phyloP scores from a whole-genome alignment of 2,797 vertebrate genomes.

The Todus mexicanus region DNA sequence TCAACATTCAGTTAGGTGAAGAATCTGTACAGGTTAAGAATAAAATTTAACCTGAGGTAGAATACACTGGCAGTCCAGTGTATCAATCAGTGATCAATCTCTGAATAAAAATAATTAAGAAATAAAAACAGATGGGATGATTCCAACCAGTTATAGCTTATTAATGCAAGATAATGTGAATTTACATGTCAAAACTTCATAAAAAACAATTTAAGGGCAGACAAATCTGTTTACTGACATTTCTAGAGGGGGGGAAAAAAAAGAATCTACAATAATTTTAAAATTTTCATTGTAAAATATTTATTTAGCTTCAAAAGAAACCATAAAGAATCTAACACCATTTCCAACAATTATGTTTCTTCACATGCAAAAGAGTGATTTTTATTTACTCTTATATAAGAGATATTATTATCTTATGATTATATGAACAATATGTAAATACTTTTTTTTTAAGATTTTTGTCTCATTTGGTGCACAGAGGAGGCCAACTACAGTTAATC shows the following conservation, averaged over 20 bases:
- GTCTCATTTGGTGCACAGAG: neutral
- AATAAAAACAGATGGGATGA: neutral
- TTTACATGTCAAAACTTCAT: no score
- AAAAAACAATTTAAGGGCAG: no score
- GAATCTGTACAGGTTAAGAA: neutral
- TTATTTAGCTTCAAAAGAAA: neutral
- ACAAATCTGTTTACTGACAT: no score
- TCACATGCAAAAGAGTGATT: neutral
- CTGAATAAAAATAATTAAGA: neutral
- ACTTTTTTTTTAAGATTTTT: no score
- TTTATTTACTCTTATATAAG: neutral
- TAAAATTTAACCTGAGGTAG: neutral
- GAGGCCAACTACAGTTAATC: neutral
- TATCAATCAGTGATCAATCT: neutral
- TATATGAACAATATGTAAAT: no score
- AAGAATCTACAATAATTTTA: neutral
- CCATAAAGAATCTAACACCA: neutral
- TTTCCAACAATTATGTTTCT: accelerated
- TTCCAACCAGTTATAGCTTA: neutral
- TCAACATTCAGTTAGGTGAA: neutral
- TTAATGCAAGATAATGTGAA: no score
- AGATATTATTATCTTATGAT: no score
- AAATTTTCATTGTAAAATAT: neutral
- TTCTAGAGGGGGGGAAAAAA: neutral
- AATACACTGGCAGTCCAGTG: neutral